These are phyloP conservation scores for Noctua comes DNA, from an alignment of 2,888 invertebrate species.

Conservation along the genomic window DNA sequence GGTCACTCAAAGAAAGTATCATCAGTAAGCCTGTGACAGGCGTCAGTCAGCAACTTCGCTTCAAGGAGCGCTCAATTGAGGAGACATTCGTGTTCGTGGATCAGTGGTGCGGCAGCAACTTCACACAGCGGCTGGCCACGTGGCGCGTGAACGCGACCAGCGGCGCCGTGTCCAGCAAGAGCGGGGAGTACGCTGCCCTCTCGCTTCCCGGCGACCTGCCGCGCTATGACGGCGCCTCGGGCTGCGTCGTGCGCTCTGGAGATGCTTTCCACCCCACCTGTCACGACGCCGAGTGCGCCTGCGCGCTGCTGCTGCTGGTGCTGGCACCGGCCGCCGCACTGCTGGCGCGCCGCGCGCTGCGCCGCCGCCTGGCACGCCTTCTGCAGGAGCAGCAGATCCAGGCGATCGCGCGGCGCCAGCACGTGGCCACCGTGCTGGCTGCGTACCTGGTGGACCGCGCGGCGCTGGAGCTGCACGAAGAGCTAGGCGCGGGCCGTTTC, in stretches of 20 bases:
- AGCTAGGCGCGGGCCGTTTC: slow-evolving; percentile 79
- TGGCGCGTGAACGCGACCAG: slow-evolving; percentile 49
- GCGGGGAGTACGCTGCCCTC: neutral
- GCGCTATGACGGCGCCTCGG: slow-evolving; percentile 57
- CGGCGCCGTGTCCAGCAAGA: slow-evolving; percentile 15
- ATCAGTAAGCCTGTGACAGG: slow-evolving; percentile 20
- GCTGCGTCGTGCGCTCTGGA: slow-evolving; percentile 37
- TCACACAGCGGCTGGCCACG: slow-evolving; percentile 19
- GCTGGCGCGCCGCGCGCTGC: slow-evolving; percentile 37
- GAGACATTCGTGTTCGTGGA: slow-evolving; percentile 45
- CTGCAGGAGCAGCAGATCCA: slow-evolving; percentile 51
- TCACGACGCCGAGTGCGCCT: slow-evolving; percentile 83
- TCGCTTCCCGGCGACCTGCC: slow-evolving; percentile 26
- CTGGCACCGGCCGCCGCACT: slow-evolving; percentile 78
- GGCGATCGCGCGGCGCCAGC: slow-evolving; percentile 68
- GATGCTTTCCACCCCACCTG: slow-evolving; percentile 90
- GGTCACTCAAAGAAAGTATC: slow-evolving; percentile 38
- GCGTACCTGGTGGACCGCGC: slow-evolving; percentile 69
- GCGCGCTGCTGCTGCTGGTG: slow-evolving; percentile 76
- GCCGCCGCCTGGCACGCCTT: slow-evolving; percentile 60
- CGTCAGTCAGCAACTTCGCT: slow-evolving; percentile 35
- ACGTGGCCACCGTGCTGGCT: slow-evolving; percentile 64
- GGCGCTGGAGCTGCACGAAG: slow-evolving; percentile 70
- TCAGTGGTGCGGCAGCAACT: slow-evolving; percentile 35
- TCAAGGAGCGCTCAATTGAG: slow-evolving; percentile 43